Evolutionary conservation across 2,113 vertebrate species (phyloP).

Genomic region (Sigmodon hispidus): DNA sequence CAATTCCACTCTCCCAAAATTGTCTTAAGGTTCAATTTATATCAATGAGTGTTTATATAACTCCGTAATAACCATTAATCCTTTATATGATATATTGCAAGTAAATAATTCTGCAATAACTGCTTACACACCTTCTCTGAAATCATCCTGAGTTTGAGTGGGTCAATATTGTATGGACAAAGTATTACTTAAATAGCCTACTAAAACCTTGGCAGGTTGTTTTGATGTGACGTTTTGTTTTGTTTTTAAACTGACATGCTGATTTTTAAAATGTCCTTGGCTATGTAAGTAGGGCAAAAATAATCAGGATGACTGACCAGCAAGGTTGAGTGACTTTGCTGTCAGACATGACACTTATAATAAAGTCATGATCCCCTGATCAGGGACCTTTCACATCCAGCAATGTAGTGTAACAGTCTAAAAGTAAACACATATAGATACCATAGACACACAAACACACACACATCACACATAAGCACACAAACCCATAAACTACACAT

Average conservation of each 20-base stretch:
- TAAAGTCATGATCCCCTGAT: neutral
- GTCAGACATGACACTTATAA: neutral
- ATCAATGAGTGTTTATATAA: no score
- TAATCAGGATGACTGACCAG: neutral
- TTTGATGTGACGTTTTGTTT: no score
- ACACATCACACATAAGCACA: neutral
- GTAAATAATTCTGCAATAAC: no score
- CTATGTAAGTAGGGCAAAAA: neutral
- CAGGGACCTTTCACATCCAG: neutral
- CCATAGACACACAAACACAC: neutral
- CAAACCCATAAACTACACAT: neutral
- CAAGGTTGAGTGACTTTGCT: neutral
- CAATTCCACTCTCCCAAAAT: no score
- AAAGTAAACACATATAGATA: neutral
- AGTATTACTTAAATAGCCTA: neutral
- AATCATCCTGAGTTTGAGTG: neutral
- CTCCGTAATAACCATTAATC: no score
- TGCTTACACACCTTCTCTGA: no score
- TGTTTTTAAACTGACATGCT: neutral
- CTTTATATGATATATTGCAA: no score
- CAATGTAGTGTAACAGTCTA: neutral
- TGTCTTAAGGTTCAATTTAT: no score
- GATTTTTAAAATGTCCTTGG: neutral
- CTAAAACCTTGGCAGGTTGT: neutral
- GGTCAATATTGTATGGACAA: neutral